These are phyloP conservation scores for Plecotus auritus DNA, from an alignment of 2,113 vertebrate species.

Conservation along the genomic window DNA sequence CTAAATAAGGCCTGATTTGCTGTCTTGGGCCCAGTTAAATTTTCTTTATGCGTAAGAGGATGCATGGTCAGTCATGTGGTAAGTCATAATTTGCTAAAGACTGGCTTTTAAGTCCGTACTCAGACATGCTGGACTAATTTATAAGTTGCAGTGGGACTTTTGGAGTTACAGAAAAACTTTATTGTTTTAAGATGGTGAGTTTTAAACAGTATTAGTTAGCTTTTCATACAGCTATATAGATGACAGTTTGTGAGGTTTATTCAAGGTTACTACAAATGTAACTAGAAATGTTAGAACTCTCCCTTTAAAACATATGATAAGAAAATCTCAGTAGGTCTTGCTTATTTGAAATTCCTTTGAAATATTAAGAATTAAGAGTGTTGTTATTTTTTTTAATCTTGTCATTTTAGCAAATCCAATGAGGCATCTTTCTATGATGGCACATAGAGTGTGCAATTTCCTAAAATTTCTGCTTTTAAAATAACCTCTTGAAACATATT, in stretches of 20 bases:
- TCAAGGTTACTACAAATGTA: not conserved
- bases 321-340: not conserved
- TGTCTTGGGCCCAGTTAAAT: not conserved
- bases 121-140: not conserved
- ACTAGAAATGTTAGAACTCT: not conserved
- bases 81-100: not conserved
- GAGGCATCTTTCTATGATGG: not conserved
- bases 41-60: not conserved
- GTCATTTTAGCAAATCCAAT: not conserved
- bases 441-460: not conserved
- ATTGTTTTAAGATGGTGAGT: not conserved
- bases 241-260: not conserved
- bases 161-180: not conserved
- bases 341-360: slow-evolving; percentile 10
- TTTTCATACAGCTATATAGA: not conserved
- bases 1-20: not conserved
- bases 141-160: not conserved
- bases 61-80: not conserved
- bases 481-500: slow-evolving; percentile 3
- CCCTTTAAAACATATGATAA: slow-evolving; percentile 1
- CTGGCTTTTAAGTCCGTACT: not conserved
- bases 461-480: slow-evolving; percentile 33
- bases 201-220: not conserved
- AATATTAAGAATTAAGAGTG: not conserved
- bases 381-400: not conserved